Base-by-base conservation (phyloP, 2,888 invertebrate genomes). In the Philereme vetulata region DNA sequence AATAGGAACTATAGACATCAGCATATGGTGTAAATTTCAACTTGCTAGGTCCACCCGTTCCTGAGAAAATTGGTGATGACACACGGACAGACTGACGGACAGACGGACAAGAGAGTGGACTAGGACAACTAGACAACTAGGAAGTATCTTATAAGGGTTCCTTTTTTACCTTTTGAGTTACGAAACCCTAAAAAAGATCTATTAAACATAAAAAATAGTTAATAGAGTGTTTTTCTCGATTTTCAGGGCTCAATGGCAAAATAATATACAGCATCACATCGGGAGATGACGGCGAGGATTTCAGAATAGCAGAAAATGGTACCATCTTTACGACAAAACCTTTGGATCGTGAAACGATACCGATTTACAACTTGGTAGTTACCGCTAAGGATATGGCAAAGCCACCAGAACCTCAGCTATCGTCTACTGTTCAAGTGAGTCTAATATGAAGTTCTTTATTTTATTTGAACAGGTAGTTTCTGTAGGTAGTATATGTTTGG, bases 361-460 rank as follows among this genome's bases (percentile, higher is more conserved):
- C 95, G 9, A 92, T 95, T 34, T 98, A 98, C 92, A 97, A 95
- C 82, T 92, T 99, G 74, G 94, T 96, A 44, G 95, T 99, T 48
- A 95, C 96, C 53, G 98, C 98, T 38, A 95, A 94, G 55, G 98
- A 98, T 87, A 95, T 95, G 82, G 97, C 98, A 7, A 91, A 93
- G 69, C 93, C 94, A 65, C 95, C 95, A 35, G 95, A 95, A 75
- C 95, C 95, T 54, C 93, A 95, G 57, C 92, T 98, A 51, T 97
- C 97, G 21, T 96, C 97, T 10, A 97, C 96, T 42, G 97, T 97
- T 6, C 97, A 98, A 95, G 97, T 96, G 77, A 64, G 53, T 51
- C 38, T 34, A 34, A 33, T 3, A 9, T 33, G 8, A 8, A 6
- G 0, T 4, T 38, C 8, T 38, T 7, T 8, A 38, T 46, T 48